Evolutionary conservation across 2,113 vertebrate species (phyloP).

Genomic region (Dascyllus trimaculatus): DNA sequence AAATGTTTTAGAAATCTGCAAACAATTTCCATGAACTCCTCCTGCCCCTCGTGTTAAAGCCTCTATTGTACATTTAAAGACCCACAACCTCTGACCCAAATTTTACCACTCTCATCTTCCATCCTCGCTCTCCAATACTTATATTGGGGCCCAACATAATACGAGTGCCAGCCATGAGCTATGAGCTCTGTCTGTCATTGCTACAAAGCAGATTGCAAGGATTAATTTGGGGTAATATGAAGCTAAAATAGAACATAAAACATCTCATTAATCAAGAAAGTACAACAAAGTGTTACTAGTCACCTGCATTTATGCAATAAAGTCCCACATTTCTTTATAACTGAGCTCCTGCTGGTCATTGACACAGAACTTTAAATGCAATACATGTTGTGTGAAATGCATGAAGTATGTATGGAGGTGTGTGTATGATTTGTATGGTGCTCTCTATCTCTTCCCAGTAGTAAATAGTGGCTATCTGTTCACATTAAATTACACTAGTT

Average conservation of each 20-base stretch:
- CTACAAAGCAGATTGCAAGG: constrained; percentile 18
- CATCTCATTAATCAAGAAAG: neutral
- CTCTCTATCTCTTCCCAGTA: too few relatives aligned
- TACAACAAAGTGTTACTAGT: neutral
- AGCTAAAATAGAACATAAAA: neutral
- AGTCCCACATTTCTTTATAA: neutral
- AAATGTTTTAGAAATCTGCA: constrained; percentile 70
- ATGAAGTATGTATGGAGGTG: too few relatives aligned
- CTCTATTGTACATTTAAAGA: constrained; percentile 72
- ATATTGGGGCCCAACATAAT: constrained; percentile 65
- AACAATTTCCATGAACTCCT: constrained; percentile 69
- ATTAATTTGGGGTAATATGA: constrained; percentile 22
- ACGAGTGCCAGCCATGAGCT: constrained; percentile 33
- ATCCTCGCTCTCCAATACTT: constrained; percentile 47
- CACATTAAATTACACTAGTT: neutral
- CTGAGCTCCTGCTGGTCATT: neutral
- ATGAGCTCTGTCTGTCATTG: constrained; percentile 20
- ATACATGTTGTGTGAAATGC: neutral
- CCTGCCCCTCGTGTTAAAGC: constrained; percentile 68
- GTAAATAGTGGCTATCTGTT: neutral
- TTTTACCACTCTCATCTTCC: constrained; percentile 46
- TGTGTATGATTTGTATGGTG: too few relatives aligned
- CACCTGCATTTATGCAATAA: neutral
- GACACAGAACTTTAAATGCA: neutral
- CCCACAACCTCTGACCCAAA: constrained; percentile 66